Percentiles rank a stretch among this genome's conserved stretches.
Evolutionary conservation across 2,113 vertebrate genomes (phyloP).

Genomic region (Ploceus nigricollis): DNA sequence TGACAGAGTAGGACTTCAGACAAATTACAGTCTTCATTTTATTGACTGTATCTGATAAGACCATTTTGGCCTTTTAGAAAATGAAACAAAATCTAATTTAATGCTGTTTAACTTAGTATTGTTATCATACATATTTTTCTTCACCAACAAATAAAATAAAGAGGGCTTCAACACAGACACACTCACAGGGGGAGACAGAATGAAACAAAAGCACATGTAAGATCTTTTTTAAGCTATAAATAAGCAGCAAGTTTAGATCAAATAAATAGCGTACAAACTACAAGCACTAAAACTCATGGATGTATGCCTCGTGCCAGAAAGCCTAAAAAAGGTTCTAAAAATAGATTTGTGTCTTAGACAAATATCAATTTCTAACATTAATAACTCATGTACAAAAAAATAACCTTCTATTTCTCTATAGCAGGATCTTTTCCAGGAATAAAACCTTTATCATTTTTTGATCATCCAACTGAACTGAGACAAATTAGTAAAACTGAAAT

Average conservation of each 20-base stretch:
- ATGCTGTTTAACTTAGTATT: not conserved
- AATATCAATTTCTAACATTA: not conserved
- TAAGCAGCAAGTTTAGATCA: not conserved
- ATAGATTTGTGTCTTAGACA: not conserved
- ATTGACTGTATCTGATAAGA: not conserved
- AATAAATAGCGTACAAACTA: fast-evolving
- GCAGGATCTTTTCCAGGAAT: not conserved
- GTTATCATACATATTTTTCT: not conserved
- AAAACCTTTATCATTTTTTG: not conserved
- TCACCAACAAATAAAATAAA: not conserved
- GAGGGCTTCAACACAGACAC: not conserved
- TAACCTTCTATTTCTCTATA: not conserved
- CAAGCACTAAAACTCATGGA: not conserved
- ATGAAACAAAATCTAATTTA: not conserved
- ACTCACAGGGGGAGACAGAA: not conserved
- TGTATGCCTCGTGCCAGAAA: not conserved
- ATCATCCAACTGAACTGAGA: not conserved
- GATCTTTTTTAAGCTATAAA: not conserved
- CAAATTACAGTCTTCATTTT: not conserved
- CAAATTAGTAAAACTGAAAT: not conserved
- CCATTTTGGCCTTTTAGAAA: not conserved
- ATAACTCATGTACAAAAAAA: not conserved
- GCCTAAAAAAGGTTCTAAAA: not conserved
- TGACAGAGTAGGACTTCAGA: not conserved
- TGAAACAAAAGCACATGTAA: not conserved